Base-by-base conservation (phyloP, 2,888 invertebrate genomes). In the Dynastes maya region DNA sequence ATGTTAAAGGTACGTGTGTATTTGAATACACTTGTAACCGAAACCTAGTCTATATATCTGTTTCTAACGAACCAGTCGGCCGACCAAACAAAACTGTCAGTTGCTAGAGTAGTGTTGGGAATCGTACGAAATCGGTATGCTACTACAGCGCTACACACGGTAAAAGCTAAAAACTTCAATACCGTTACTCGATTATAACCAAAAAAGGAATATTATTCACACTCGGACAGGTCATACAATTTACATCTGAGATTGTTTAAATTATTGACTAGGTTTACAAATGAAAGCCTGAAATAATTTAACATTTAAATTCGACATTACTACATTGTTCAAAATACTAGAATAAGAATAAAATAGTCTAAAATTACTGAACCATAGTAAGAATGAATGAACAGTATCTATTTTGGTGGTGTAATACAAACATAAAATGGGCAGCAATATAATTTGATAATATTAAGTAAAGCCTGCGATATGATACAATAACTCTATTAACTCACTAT, bases 401-500 rank as follows among this genome's bases (percentile, higher is more conserved):
- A 32, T n/a, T 16, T 13, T 37, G 51, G 4, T 29, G 9, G 37
- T 49, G 22, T 16, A 29, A 22, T 27, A 5, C 27, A 22, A 53
- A 22, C 49, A 45, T 11, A 27, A 70, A 71, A 53, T 51, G 29
- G 22, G 71, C 55, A 22, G 37, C 4, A 32, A 53, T 53, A 53
- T 53, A 53, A 22, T 16, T 27, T 51, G n/a, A 27, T 27, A 27
- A 29, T 2, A 32, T 11, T n/a, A 71, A 53, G n/a, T 2, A 53
- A 9, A 8, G n/a, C 6, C 13, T 29, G 29, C n/a, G n/a, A 51
- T 2, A 58, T 51, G 11, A 29, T 13, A 51, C 51, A 29, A 27
- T 5, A 68, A 74, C 37, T 29, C 45, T 32, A 72, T 53, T 80
- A 32, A 91, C 91, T 91, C 86, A 91, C 91, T 86, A 90, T 90